Conservation (phyloP, 1,140 invertebrate species). For the Pseudomyrmex gracilis region DNA sequence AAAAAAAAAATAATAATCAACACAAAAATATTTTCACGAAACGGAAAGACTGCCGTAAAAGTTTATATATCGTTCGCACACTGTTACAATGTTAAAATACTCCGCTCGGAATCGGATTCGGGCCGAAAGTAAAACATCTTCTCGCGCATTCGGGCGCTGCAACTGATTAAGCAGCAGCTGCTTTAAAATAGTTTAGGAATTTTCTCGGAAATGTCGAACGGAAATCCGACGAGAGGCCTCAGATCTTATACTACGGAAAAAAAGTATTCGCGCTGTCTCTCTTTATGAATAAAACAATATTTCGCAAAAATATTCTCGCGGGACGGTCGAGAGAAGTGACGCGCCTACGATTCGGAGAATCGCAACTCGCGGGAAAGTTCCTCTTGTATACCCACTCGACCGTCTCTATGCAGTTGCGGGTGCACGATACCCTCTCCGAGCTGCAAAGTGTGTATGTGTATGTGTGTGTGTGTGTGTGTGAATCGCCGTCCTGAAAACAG, state of each 20-base stretch:
- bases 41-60: not conserved
- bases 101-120: not conserved
- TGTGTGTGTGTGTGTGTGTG: not conserved
- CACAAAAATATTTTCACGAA: not conserved
- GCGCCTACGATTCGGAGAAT: constrained; percentile 44
- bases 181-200: constrained; percentile 54
- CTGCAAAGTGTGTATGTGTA: no score
- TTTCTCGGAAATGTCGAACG: constrained; percentile 42
- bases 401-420: not conserved
- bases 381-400: constrained; percentile 18
- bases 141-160: not conserved
- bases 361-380: constrained; percentile 26
- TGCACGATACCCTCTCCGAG: not conserved
- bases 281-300: constrained; percentile 59
- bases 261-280: constrained; percentile 23
- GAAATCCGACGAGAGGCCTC: constrained; percentile 11
- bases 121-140: not conserved
- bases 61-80: no score
- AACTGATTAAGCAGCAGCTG: constrained; percentile 55
- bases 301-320: constrained; percentile 46
- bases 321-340: not conserved
- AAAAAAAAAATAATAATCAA: no score
- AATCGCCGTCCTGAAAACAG: constrained; percentile 39
- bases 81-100: not conserved
- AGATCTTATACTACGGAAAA: constrained; percentile 40